These are phyloP conservation scores for Actinemys pallida DNA, from an alignment of 2,113 vertebrate genomes.

Conservation along the genomic window DNA sequence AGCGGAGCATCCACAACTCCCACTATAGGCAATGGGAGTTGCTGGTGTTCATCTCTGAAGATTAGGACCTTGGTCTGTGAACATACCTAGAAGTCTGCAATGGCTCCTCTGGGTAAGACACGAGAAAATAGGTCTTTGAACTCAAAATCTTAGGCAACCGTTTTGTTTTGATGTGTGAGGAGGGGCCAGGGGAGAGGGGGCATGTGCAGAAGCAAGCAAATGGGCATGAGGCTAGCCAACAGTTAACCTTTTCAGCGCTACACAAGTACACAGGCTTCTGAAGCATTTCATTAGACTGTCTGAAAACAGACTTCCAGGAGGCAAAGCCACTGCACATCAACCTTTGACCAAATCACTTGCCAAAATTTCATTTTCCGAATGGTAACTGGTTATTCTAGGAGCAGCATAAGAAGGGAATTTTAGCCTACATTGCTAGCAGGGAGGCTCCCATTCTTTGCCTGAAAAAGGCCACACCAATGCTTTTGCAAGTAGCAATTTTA, in stretches of 20 bases:
- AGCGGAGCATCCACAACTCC: neutral
- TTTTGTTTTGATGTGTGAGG: constrained; percentile 2
- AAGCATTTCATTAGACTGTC: neutral
- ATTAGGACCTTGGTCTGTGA: fast-evolving
- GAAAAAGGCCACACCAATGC: constrained; percentile 21
- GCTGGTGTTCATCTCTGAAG: neutral
- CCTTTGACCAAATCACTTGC: neutral
- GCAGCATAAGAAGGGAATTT: constrained; percentile 13
- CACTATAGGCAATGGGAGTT: neutral
- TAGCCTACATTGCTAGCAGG: constrained; percentile 8
- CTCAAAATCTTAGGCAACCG: constrained; percentile 25
- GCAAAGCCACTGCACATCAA: constrained; percentile 31
- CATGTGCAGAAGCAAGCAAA: constrained; percentile 44
- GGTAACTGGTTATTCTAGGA: neutral
- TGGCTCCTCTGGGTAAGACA: constrained; percentile 7
- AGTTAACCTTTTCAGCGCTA: constrained; percentile 27
- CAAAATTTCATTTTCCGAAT: constrained; percentile 38
- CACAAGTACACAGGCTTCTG: neutral
- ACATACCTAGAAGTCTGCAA: neutral
- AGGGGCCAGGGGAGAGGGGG: constrained; percentile 13
- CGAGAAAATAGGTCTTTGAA: neutral
- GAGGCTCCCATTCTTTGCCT: neutral
- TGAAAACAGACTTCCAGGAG: constrained; percentile 9
- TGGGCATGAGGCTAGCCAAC: constrained; percentile 49
- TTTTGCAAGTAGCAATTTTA: constrained; percentile 30